Base-by-base conservation (phyloP, 2,797 vertebrate species). In the Dipus sagitta region DNA sequence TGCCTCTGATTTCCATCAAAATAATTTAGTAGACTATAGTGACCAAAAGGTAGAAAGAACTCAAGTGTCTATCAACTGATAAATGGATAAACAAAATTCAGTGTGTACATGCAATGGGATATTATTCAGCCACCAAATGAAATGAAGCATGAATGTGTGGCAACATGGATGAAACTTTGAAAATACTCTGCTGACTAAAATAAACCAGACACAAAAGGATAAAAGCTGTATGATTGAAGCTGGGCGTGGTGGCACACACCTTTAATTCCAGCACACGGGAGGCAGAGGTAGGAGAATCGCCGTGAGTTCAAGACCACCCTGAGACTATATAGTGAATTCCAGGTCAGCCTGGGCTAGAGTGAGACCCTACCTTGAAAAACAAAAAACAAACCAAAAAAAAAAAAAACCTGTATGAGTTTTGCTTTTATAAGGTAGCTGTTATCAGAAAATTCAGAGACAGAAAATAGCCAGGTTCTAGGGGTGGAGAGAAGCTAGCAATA, bases 51-150 rank as follows among this genome's bases (percentile, higher is more conserved):
- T 71, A 1, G 14, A 76, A 91, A 77, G 7, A 91, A 30, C 2
- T 58, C 42, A 71, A 77, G 60, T 38, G 32, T 88, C 26, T 58
- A 71, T 90, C 52, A 90, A 20, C 10, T 78, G 71, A 84, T 68
- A 26, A 86, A 78, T 72, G 11, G 24, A 47, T 82, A 75, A 74
- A 21, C 67, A 91, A 96, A 88, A 52, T 78, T 38, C 47, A 68
- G 18, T 78, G 14, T 86, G 30, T 9, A 6, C 21, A 71, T 75
- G n/a, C 5, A 17, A 5, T 78, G 11, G 62, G 84, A 54, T 71
- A 80, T 71, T 60, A 58, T 2, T 60, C 18, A 68, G 42, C 52
- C 20, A 77, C 72, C 18, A 72, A 62, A 91, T 74, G 26, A 21
- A 91, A 67, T 93, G 28, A 52, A 28, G 13, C 60, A 20, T 23